Evolutionary conservation across 1,140 invertebrate genomes (phyloP), one percentile per base, ranked within the genome.

Genomic region (Oppia nitens): DNA sequence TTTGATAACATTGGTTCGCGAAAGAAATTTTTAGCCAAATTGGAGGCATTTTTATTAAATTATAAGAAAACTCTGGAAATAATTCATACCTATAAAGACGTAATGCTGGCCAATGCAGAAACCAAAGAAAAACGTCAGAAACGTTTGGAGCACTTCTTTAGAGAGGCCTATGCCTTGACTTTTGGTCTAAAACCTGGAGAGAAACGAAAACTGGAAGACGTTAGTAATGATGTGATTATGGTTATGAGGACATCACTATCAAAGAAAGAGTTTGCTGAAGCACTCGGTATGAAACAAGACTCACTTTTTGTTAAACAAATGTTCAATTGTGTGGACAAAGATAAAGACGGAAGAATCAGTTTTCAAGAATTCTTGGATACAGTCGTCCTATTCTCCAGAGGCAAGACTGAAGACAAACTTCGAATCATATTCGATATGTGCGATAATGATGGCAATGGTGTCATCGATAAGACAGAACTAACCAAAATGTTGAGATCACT

Each of bases 371-470:
- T 98, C 70, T 73, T 98, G 21, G 89, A 96, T 66, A 95, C 93
- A 0, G 90, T 97, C 1, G 83, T 95, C 0, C 74, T 96, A 2
- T 74, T 77, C 58, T 72, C 75, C 2, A 74, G 75, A 69, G 74
- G 74, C 72, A 87, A 88, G 66, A 91, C 89, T 3, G 91, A 97
- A 65, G 92, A 98, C 66, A 98, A 98, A 69, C 72, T 98, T 14
- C 77, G 93, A 17, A 92, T 97, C 26, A 88, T 98, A 59, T 98
- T 98, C 68, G 88, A 96, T 67, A 98, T 98, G 95, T 98, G 94
- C 69, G 94, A 98, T 69, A 87, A 92, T 64, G 90, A 98, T 69
- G 79, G 87, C 2, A 93, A 92, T 66, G 93, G 92, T 0, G 85
- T 92, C 0, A 94, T 98, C 58, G 88, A 96, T 67, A 94, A 94